Evolutionary conservation across 2,797 vertebrate genomes (phyloP), one percentile per base, ranked within the genome.

Genomic region (Sarcophilus harrisii): DNA sequence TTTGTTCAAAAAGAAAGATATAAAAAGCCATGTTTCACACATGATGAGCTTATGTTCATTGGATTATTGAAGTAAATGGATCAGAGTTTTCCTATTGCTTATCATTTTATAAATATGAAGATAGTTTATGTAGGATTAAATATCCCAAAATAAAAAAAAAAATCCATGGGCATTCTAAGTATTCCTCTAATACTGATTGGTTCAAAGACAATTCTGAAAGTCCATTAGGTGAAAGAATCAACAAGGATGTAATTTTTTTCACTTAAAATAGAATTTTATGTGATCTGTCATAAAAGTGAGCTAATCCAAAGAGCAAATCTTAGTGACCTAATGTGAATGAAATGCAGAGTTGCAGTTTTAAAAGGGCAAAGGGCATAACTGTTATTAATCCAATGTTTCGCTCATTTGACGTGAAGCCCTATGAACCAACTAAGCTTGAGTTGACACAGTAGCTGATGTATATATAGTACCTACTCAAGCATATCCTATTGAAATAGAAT

Each of bases 401-500:
- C 58, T 92, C 54, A 58, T 30, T 49, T 58, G 87, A 81, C 92
- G 93, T 27, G 30, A 93, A 92, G 57, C 55, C 45, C 81, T 87
- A 57, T 9, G 55, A 90, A 32, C 93, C 92, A 96, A 93, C 95
- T 81, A 94, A 38, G 28, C 13, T 87, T 87, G 21, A 49, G 38
- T 28, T 49, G 73, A 27, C 73, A 87, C 73, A 49, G 73, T 87
- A 87, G 38, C 73, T 49, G 73, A 87, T 87, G 73, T 24, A 87
- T 87, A 87, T 87, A 45, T 92, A 66, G 4, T 92, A 60, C 62
- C 38, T 87, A 54, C 5, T 45, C 38, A 92, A 94, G 32, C 16
- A 94, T 73, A 93, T 96, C 62, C 54, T 92, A 92, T 60, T 92
- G 91, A 93, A 94, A 91, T 92, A 18, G n/a, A 92, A 73, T 94